phyloP scores from a whole-genome alignment of 2,113 vertebrate species.

The Eulemur macaco region DNA sequence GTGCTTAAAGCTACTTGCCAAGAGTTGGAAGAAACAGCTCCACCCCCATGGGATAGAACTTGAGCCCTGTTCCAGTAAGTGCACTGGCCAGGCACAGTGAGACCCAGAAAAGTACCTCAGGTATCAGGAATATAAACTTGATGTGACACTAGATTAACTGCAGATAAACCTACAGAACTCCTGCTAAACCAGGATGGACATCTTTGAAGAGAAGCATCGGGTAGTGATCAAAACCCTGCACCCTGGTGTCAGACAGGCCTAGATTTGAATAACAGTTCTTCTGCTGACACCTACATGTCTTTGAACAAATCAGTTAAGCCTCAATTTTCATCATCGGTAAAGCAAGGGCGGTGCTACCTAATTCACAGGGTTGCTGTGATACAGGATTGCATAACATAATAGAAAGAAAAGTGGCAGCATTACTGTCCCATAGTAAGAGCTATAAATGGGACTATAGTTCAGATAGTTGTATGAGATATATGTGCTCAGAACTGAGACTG shows the following conservation, averaged over 20 bases:
- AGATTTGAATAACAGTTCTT: background rate
- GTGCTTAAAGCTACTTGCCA: background rate
- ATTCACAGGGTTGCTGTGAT: background rate
- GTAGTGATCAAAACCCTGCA: background rate
- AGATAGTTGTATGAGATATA: background rate
- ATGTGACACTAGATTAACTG: background rate
- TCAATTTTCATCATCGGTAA: background rate
- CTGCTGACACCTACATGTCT: background rate
- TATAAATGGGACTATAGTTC: background rate
- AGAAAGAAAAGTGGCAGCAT: background rate
- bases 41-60: background rate
- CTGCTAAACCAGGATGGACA: background rate
- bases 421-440: background rate
- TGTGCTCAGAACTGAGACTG: background rate
- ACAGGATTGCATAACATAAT: background rate
- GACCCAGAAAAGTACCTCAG: background rate
- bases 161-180: fast-evolving
- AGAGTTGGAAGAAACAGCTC: background rate
- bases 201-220: background rate
- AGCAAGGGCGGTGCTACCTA: background rate
- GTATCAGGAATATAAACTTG: background rate
- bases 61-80: background rate
- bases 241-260: background rate
- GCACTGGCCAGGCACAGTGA: background rate
- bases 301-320: background rate